Conservation (phyloP, 2,113 vertebrate species). For the Corydoras maculifer region DNA sequence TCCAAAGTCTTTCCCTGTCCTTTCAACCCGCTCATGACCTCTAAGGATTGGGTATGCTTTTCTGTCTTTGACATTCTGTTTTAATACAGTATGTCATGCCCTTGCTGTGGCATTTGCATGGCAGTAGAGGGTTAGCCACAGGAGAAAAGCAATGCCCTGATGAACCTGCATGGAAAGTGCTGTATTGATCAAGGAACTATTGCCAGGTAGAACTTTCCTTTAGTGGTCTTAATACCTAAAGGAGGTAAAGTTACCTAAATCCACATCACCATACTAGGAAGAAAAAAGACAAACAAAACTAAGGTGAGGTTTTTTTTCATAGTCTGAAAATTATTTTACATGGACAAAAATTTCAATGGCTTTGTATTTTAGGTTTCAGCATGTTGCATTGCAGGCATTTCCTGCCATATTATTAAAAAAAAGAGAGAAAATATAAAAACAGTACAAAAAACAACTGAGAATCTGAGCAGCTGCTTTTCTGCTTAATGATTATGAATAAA, state of each 20-base stretch:
- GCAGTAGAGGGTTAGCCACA: constrained; percentile 68
- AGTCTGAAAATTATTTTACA: constrained; percentile 50
- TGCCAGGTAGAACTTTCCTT: neutral
- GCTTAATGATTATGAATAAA: constrained; percentile 12
- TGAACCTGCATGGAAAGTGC: neutral
- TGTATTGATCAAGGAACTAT: neutral
- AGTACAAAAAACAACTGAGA: constrained; percentile 2
- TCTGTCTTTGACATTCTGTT: constrained; percentile 47
- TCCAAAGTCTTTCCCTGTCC: constrained; percentile 55
- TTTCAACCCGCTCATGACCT: constrained; percentile 11
- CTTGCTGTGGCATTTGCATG: constrained; percentile 83
- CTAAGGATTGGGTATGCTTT: constrained; percentile 41
- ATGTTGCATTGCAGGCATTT: constrained; percentile 60
- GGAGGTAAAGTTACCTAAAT: neutral
- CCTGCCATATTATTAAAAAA: constrained; percentile 37
- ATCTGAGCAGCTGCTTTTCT: constrained; percentile 31
- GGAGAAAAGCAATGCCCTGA: neutral
- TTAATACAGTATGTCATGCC: constrained; percentile 76
- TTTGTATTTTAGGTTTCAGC: constrained; percentile 63
- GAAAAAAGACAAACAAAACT: constrained; percentile 5
- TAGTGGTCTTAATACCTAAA: constrained; percentile 6
- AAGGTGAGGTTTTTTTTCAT: constrained; percentile 42
- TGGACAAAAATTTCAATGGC: constrained; percentile 31
- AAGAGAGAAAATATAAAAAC: constrained; percentile 3
- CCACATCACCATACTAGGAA: too few species aligned